Evolutionary conservation across 2,113 vertebrate species (phyloP).

Genomic region (Tauraco erythrolophus): DNA sequence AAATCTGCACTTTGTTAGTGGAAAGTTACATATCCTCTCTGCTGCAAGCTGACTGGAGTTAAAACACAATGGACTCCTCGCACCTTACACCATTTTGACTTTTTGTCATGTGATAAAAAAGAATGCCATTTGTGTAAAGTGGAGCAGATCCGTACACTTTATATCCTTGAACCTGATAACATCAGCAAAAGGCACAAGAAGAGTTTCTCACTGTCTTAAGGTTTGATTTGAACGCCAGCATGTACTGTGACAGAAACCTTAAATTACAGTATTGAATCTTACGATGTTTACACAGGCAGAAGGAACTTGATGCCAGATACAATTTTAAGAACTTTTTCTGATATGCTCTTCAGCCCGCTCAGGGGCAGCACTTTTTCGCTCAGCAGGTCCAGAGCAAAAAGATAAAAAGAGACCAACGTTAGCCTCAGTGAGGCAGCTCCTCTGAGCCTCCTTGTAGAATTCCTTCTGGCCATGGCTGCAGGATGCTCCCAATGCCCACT

Average conservation of each 20-base stretch:
- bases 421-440: not conserved
- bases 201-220: fast-evolving
- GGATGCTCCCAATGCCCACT: not conserved
- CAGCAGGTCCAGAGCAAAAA: not conserved
- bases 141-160: not conserved
- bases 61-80: not conserved
- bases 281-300: not conserved
- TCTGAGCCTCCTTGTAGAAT: not conserved
- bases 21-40: not conserved
- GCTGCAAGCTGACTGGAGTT: not conserved
- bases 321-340: not conserved
- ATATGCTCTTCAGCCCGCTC: not conserved
- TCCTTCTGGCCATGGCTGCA: not conserved
- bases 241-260: not conserved
- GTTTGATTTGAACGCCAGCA: not conserved
- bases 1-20: not conserved
- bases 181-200: not conserved
- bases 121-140: not conserved
- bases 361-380: not conserved
- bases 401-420: not conserved
- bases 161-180: not conserved
- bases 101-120: not conserved
- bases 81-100: not conserved
- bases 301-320: not conserved
- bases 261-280: not conserved